phyloP scores from a whole-genome alignment of 2,888 invertebrate species.

The Lepidocyrtoides sp. region DNA sequence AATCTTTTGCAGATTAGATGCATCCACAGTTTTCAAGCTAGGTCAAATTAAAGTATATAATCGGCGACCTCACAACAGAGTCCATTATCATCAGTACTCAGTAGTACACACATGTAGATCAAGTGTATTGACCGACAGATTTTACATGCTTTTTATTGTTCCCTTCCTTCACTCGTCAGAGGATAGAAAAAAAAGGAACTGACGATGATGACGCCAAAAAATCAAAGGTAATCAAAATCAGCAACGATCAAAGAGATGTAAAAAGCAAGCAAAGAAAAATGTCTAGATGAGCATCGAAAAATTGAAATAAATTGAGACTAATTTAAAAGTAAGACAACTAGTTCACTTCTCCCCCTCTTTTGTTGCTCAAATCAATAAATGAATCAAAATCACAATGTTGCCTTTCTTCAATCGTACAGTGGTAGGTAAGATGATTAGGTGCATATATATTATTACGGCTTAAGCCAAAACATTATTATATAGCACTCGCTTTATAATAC shows the following conservation, averaged over 20 bases:
- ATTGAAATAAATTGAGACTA: conserved; percentile 79
- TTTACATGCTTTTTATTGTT: conserved; percentile 71
- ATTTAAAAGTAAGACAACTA: conserved; percentile 80
- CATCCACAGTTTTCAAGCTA: neutral
- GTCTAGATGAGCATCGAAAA: conserved; percentile 57
- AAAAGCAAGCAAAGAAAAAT: conserved; percentile 44
- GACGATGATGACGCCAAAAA: conserved; percentile 74
- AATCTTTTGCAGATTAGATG: conserved; percentile 13
- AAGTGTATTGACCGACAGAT: conserved; percentile 72
- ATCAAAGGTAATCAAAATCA: conserved; percentile 79
- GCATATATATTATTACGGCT: conserved; percentile 12
- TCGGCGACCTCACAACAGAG: conserved; percentile 76
- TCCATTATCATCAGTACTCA: conserved; percentile 47
- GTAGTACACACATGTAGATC: conserved; percentile 42
- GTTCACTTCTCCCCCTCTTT: conserved; percentile 66
- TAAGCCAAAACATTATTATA: neutral
- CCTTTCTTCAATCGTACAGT: neutral
- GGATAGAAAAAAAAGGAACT: neutral
- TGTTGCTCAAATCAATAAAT: conserved; percentile 66
- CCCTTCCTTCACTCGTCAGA: conserved; percentile 30
- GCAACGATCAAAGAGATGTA: conserved; percentile 35
- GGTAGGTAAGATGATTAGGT: conserved; percentile 22
- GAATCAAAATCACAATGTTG: conserved; percentile 53
- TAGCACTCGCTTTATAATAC: conserved; percentile 13
- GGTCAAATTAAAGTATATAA: conserved; percentile 27